Base-by-base conservation (phyloP, 2,888 invertebrate genomes). In the Rhagophthalmus giganteus region DNA sequence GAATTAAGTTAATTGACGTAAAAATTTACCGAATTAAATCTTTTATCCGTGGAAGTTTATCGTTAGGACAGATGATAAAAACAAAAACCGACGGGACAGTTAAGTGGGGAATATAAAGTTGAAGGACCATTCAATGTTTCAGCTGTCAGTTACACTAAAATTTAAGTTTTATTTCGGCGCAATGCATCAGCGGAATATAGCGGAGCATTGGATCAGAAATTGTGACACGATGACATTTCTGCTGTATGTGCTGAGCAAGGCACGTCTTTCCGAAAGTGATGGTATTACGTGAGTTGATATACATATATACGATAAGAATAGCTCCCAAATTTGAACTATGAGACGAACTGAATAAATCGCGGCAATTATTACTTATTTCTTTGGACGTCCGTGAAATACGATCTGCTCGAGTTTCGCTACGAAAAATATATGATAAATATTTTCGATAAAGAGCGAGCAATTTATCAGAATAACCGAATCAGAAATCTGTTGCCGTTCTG, bases 191-290 rank as follows among this genome's bases (percentile, higher is more conserved):
- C 55, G 39, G 47, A 46, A 46, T 51, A 50, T 27, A 30, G 35
- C 31, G 28, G 15, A 25, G 24, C 11, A 45, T 32, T 45, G 25
- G 46, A 32, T 53, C 40, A 45, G 45, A 53, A 55, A 48, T 33
- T 49, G 48, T 48, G 52, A 55, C 52, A 39, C 28, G 48, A 42
- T 48, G 55, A 53, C 52, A 45, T 48, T 53, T 53, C 26, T 53
- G 55, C 55, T 44, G 27, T 34, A 28, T 41, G 41, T 48, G 52
- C 55, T 53, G 27, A 44, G 39, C 14, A 38, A 34, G 30, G 39
- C 41, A n/a, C 46, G 51, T 48, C 45, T 45, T 55, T 48, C 32
- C 37, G 35, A 55, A 55, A 53, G 47, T 47, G 54, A 57, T 47
- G 50, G 51, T 33, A 31, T 50, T 54, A 57, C 57, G 54, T 57